Evolutionary conservation across 1,140 invertebrate genomes (phyloP), one percentile per base, ranked within the genome.

Genomic region (Drosophila ohnishii): DNA sequence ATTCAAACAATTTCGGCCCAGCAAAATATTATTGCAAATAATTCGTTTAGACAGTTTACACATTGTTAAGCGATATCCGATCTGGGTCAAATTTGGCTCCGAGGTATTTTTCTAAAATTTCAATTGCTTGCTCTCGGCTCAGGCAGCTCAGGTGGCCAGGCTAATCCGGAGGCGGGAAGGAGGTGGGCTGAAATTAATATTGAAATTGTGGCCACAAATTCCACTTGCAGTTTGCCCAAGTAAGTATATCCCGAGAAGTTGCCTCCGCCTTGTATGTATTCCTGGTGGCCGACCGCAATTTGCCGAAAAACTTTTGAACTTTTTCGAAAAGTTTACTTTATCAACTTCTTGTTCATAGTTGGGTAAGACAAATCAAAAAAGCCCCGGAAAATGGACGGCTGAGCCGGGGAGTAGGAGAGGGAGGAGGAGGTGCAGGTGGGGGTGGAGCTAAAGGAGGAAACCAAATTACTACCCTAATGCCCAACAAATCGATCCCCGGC

Each of bases 21-120:
- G 47, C 37, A 64, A 76, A 84, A 84, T 84, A 73, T 84, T 80
- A 73, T 84, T 79, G 66, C 63, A 69, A 65, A 55, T 84, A 85
- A 78, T 74, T 77, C 77, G 83, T 63, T 69, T 51, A 67, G 57
- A 85, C 64, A 80, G 72, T 77, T 85, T 80, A 45, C 60, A 57
- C 64, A 66, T 59, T 71, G 53, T 71, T 70, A 71, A 75, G 58
- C 78, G 72, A 77, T 47, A 62, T 42, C 37, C 56, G 55, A 77
- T 78, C 67, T 64, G 61, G 73, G 57, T 66, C 57, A 48, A 63
- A 50, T 60, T 19, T 10, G n/a, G 58, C 64, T 80, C 22, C 13
- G 48, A 71, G 64, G 61, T 71, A 51, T 78, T 86, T 63, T 40
- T 50, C 45, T 44, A 65, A 85, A 75, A 40, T 71, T 50, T 59